phyloP scores from a whole-genome alignment of 2,888 invertebrate species.

The Candidula unifasciata region DNA sequence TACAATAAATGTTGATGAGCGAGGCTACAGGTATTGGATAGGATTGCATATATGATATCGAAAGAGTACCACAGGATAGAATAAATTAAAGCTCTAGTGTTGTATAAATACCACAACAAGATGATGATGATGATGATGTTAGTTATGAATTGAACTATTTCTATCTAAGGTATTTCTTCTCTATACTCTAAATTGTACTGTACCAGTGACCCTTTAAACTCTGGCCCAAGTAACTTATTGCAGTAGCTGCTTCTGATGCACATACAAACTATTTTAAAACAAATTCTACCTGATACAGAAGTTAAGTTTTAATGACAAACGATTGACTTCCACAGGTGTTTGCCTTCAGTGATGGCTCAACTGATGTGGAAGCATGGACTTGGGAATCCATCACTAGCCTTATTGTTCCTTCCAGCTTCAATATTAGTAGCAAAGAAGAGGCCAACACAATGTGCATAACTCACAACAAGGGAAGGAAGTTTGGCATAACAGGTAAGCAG shows the following conservation, averaged over 20 bases:
- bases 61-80: no score
- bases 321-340: constrained; percentile 38
- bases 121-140: no score
- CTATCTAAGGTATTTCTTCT: not conserved
- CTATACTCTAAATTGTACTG: not conserved
- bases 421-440: not conserved
- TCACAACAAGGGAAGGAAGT: constrained; percentile 49
- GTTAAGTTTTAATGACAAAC: no score
- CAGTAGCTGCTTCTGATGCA: not conserved
- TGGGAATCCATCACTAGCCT: constrained; percentile 50
- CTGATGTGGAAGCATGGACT: constrained; percentile 38
- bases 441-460: constrained; percentile 38
- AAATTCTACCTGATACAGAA: no score
- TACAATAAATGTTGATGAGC: no score
- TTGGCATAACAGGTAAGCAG: constrained; percentile 47
- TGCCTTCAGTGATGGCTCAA: constrained; percentile 41
- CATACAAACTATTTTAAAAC: not conserved
- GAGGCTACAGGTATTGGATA: no score
- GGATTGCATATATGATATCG: no score
- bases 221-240: not conserved
- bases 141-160: not conserved
- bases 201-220: not conserved
- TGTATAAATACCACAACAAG: no score
- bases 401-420: constrained; percentile 31
- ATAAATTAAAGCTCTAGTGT: no score